Conservation (phyloP, 2,113 vertebrate species). For the Pluvialis apricaria region DNA sequence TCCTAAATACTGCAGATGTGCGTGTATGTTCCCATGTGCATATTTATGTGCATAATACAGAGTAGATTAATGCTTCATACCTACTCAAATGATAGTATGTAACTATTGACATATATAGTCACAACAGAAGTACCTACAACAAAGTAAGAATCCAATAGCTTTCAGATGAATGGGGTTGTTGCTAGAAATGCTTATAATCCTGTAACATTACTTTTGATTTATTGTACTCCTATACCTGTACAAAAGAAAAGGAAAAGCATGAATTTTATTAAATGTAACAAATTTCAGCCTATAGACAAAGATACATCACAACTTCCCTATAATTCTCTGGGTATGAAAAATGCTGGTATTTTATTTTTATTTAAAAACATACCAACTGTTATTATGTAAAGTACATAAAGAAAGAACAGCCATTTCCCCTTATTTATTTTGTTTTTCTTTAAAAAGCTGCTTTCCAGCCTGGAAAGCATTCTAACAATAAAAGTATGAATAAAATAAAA, state of each 20-base stretch:
- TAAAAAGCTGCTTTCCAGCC: neutral
- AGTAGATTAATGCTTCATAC: neutral
- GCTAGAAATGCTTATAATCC: neutral
- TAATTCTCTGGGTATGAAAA: neutral
- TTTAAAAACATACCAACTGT: neutral
- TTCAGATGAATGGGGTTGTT: neutral
- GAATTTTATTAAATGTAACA: neutral
- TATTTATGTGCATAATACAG: neutral
- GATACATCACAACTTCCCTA: neutral
- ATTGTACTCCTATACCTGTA: neutral
- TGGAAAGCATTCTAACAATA: constrained; percentile 5
- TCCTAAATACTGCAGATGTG: neutral
- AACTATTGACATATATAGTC: neutral
- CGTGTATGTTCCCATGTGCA: neutral
- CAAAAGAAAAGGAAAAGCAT: neutral
- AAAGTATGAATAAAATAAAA: constrained; percentile 23
- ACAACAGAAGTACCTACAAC: neutral
- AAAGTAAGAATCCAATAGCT: neutral
- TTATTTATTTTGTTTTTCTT: constrained; percentile 35
- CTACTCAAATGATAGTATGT: neutral
- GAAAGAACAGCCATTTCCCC: neutral
- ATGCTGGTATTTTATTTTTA: constrained; percentile 4
- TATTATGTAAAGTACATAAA: neutral
- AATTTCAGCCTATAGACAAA: neutral
- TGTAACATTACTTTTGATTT: neutral